Conservation (phyloP, 2,113 vertebrate species). For the Ailurus styani region DNA sequence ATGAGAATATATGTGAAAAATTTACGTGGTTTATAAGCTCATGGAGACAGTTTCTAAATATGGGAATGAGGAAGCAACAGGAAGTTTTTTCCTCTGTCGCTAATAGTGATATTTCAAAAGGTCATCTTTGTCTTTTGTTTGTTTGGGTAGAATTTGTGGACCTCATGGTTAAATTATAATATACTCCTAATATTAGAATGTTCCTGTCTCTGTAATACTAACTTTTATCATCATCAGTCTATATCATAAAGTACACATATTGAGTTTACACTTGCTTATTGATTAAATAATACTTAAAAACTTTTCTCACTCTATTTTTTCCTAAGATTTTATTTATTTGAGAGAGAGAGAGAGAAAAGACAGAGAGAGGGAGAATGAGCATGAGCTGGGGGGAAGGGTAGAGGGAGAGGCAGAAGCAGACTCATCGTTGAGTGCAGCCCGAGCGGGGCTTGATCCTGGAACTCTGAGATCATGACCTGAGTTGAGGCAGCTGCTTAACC, state of each 20-base stretch:
- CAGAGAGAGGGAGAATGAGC: too few species aligned
- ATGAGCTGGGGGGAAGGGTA: too few species aligned
- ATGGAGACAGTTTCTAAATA: neutral
- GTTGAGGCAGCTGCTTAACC: neutral
- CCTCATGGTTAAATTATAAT: neutral
- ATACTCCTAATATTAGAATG: neutral
- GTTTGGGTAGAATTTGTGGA: constrained; percentile 9
- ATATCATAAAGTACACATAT: neutral
- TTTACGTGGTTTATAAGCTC: neutral
- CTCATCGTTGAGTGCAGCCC: neutral
- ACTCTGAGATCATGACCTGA: neutral
- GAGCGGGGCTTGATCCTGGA: neutral
- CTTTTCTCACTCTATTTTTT: neutral
- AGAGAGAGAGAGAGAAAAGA: neutral
- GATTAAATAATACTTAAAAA: constrained; percentile 4
- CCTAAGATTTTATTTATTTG: neutral
- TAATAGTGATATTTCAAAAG: neutral
- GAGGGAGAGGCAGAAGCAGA: neutral
- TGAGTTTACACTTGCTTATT: neutral
- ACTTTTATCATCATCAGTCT: neutral
- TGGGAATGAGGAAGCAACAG: neutral
- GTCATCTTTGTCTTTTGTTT: neutral
- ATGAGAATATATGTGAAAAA: neutral
- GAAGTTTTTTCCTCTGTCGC: neutral
- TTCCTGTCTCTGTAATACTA: neutral